Evolutionary conservation across 2,113 vertebrate species (phyloP), one percentile per base, ranked within the genome.

Genomic region (Colossoma macropomum): DNA sequence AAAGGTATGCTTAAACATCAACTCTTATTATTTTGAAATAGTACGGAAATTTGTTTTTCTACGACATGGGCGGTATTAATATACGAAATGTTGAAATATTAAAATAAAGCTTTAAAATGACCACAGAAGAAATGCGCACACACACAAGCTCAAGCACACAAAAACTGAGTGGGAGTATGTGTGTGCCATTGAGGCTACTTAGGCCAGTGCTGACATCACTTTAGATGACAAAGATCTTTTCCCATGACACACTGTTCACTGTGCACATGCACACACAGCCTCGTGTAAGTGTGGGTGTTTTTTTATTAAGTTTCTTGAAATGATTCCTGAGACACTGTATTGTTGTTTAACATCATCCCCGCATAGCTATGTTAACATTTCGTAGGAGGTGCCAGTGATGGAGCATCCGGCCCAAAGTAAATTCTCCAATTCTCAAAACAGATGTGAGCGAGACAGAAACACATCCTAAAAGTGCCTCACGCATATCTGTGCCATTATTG

Each of bases 201-300:
- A 25, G 7, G 30, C 60, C 81, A 34, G 28, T 41, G 38, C 19
- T 87, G 82, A 83, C 85, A 72, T 85, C 84, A 84, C 69, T 45
- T 48, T 71, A 59, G 5, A 71, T 60, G 30, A 38, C 41, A 28
- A 71, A 30, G 70, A 32, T 30, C 78, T 41, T 71, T 71, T 71
- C 13, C 48, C 11, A 4, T 80, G 66, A 71, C 30, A 45, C 19
- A 13, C 50, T 34, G 13, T 59, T 41, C n/a, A 59, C 15, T 38
- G 66, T 60, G 68, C 45, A 79, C 77, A 79, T 34, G 25, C 45
- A 48, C 69, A 72, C 7, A 56, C 19, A 19, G 1, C 25, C 27
- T 62, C 6, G 1, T 69, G 66, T 21, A 17, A 21, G 16, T 19
- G 30, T 34, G 66, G 12, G 32, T 69, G 66, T 38, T 10, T 17